phyloP scores from a whole-genome alignment of 2,888 invertebrate genomes.

The Deroplatys truncata region DNA sequence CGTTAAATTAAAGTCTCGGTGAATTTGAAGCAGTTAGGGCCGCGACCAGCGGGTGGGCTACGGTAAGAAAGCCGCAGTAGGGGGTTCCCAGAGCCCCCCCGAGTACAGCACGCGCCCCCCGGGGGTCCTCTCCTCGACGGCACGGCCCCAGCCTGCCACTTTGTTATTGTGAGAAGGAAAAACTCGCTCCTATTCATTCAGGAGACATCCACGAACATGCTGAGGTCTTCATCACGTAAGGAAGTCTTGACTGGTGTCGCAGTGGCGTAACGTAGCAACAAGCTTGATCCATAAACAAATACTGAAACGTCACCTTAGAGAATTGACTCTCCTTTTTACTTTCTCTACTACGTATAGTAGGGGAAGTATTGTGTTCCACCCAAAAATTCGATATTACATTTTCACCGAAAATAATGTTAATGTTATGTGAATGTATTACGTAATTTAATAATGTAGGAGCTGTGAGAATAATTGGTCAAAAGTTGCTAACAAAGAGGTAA shows the following conservation, averaged over 20 bases:
- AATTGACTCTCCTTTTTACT: too few relatives aligned
- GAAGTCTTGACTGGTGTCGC: background rate
- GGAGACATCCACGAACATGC: constrained; percentile 11
- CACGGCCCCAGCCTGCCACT: constrained; percentile 11
- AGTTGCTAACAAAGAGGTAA: too few relatives aligned
- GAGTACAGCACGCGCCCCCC: background rate
- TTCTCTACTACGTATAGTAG: too few relatives aligned
- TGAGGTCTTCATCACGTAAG: constrained; percentile 18
- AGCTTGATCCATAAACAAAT: background rate
- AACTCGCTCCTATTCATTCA: background rate
- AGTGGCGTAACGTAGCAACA: background rate
- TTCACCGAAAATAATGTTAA: too few relatives aligned
- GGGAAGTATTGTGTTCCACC: too few relatives aligned
- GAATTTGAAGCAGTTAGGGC: constrained; percentile 17
- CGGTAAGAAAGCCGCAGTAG: constrained; percentile 9
- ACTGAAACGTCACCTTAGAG: too few relatives aligned
- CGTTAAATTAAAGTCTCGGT: constrained; percentile 14
- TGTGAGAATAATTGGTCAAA: too few relatives aligned
- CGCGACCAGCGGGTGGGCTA: constrained; percentile 16
- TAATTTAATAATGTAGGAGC: too few relatives aligned
- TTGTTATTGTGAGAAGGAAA: constrained; percentile 16
- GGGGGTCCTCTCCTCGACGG: constrained; percentile 12
- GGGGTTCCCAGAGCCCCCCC: constrained; percentile 16
- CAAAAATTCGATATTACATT: too few relatives aligned
- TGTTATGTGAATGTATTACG: too few relatives aligned